These are phyloP conservation scores for Tenthredo livida DNA, from an alignment of 2,888 invertebrate species.

Conservation along the genomic window DNA sequence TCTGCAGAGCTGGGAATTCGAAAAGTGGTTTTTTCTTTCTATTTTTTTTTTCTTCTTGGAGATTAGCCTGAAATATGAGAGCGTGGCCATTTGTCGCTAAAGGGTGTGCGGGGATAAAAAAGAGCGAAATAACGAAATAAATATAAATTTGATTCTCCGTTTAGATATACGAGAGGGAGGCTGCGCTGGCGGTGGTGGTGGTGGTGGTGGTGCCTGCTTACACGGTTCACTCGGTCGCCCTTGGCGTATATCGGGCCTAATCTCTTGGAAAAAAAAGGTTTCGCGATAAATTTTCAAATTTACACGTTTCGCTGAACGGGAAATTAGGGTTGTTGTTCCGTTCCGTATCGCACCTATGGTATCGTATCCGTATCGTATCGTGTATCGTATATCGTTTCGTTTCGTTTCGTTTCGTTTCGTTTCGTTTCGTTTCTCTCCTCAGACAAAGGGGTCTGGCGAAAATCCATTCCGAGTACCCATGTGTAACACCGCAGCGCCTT, in stretches of 20 bases:
- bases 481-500: not conserved
- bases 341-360: not conserved
- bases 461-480: not conserved
- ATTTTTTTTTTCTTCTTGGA: too few relatives aligned
- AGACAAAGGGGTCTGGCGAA: not conserved
- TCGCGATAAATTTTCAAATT: conserved; percentile 55
- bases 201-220: not conserved
- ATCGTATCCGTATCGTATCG: not conserved
- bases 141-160: conserved; percentile 70
- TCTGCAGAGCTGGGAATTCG: conserved; percentile 64
- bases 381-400: conserved; percentile 24
- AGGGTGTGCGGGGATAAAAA: conserved; percentile 47
- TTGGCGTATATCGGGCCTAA: conserved; percentile 51
- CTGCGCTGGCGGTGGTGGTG: not conserved
- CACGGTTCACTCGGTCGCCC: conserved; percentile 24
- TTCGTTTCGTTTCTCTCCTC: too few relatives aligned
- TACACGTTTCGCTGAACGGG: conserved; percentile 53
- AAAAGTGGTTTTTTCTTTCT: conserved; percentile 31
- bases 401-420: too few relatives aligned
- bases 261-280: conserved; percentile 53
- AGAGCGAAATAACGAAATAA: conserved; percentile 64
- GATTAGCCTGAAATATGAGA: conserved; percentile 29
- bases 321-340: conserved; percentile 51
- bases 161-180: conserved; percentile 62
- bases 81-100: conserved; percentile 67